Percentiles rank a stretch among this genome's conserved stretches.
Conservation (phyloP, 2,888 invertebrate genomes). For the Ochlodes sylvanus region DNA sequence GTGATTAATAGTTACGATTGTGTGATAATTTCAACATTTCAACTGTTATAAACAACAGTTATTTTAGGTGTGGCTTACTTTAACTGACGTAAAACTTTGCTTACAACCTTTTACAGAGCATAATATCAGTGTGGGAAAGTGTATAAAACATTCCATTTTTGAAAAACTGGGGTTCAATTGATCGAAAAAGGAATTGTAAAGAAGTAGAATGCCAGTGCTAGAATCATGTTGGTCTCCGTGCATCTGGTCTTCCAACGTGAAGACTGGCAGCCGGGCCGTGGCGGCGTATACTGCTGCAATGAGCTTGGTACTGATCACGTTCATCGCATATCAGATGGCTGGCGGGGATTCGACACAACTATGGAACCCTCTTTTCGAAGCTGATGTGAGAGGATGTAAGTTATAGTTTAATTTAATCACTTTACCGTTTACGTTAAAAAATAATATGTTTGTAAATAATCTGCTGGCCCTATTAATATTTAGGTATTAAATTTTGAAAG, state of each 20-base stretch:
- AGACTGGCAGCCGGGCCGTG: constrained; percentile 90
- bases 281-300: constrained; percentile 92
- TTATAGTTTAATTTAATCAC: constrained; percentile 45
- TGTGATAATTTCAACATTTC: background rate
- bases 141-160: background rate
- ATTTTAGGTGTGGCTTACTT: constrained; percentile 43
- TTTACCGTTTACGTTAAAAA: too few species aligned
- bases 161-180: background rate
- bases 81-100: constrained; percentile 13
- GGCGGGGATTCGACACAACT: constrained; percentile 96
- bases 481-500: too few species aligned
- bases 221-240: constrained; percentile 95
- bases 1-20: background rate
- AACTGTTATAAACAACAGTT: constrained; percentile 38
- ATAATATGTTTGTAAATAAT: too few species aligned
- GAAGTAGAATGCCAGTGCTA: constrained; percentile 87
- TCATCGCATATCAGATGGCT: constrained; percentile 89
- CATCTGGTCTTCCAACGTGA: constrained; percentile 92
- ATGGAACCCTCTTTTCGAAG: constrained; percentile 95
- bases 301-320: constrained; percentile 90
- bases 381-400: constrained; percentile 91
- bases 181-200: constrained; percentile 24
- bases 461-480: too few species aligned
- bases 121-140: background rate
- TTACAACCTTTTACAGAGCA: constrained; percentile 20